Evolutionary conservation across 1,140 invertebrate species (phyloP), one percentile per base, ranked within the genome.

Genomic region (Polyergus mexicanus): DNA sequence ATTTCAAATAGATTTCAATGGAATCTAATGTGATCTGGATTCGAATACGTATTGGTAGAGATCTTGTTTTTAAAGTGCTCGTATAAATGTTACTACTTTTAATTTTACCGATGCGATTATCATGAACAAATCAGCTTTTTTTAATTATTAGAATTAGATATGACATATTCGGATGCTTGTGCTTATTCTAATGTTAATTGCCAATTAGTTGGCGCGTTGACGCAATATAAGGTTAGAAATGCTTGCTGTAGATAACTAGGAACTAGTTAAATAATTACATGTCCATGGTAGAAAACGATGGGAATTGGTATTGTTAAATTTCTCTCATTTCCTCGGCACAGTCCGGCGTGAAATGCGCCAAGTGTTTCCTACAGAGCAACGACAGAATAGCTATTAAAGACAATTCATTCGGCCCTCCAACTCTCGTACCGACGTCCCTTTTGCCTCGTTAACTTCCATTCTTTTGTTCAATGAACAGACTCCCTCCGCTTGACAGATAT

Each of bases 371-470:
- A 41, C 22, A 10, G 32, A 25, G 44, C 77, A 69, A 80, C 51
- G 63, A 69, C 77, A 41, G 77, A 54, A 69, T 56, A 8, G 51
- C 35, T 80, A 69, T 80, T 80, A 80, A 80, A 80, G 77, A 69
- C 47, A 80, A 80, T 80, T 69, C 77, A 44, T 80, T 80, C 35
- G 51, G 77, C 65, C 65, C 69, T 80, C 76, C 63, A 51, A 25
- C 41, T 66, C 41, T 22, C 60, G 16, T 32, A 0, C 10, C 76
- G 22, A 41, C 44, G 47, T 56, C 35, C 77, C 47, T 69, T 38
- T 28, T 41, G 22, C 16, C 51, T 80, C 77, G 77, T 80, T 80
- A 80, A 69, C 65, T 69, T 54, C 47, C 62, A 78, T 78, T 78
- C 65, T 69, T 51, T 80, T 56, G 44, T 28, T 56, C 77, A 56